phyloP scores from a whole-genome alignment of 1,140 invertebrate species.

The Belonocnema kinseyi region DNA sequence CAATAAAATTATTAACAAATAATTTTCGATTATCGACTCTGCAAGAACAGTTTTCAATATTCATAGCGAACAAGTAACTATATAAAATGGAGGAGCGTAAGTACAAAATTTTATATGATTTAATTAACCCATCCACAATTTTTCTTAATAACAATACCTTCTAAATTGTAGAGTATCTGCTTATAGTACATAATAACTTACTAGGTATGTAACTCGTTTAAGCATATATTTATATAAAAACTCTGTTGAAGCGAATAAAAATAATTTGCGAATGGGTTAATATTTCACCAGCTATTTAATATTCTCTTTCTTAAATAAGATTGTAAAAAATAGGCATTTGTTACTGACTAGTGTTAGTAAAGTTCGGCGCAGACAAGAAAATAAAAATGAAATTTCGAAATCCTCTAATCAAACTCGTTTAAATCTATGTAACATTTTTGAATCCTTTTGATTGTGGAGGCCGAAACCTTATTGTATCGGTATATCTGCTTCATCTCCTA shows the following conservation, averaged over 20 bases:
- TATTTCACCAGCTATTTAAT: background rate
- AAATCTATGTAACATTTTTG: too few relatives aligned
- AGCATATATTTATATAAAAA: background rate
- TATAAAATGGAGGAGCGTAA: background rate
- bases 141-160: background rate
- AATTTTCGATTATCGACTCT: background rate
- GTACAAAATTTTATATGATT: slow-evolving; percentile 9
- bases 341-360: background rate
- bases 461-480: slow-evolving; percentile 1
- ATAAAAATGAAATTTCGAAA: too few relatives aligned
- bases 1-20: background rate
- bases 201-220: too few relatives aligned
- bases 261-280: slow-evolving; percentile 10
- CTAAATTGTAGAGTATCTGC: too few relatives aligned
- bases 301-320: background rate
- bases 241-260: background rate
- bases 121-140: slow-evolving; percentile 16
- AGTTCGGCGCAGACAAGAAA: background rate
- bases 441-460: background rate
- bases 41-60: background rate
- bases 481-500: background rate
- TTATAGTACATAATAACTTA: too few relatives aligned
- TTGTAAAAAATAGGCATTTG: background rate
- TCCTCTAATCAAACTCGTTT: too few relatives aligned
- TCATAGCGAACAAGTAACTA: background rate